phyloP scores from a whole-genome alignment of 2,888 invertebrate genomes.

The Hedya salicella region DNA sequence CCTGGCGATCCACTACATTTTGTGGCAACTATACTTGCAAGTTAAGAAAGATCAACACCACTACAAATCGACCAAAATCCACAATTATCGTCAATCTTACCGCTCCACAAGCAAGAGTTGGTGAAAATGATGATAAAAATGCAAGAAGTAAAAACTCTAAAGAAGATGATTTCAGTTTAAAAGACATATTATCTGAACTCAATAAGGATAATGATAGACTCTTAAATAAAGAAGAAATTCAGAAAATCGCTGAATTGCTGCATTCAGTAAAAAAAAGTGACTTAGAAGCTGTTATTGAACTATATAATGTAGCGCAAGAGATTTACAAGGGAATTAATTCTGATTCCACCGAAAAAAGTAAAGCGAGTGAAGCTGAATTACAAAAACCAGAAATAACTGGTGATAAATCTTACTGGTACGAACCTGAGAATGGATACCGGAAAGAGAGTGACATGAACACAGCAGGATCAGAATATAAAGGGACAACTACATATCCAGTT shows the following conservation, averaged over 20 bases:
- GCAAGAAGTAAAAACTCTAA: not conserved
- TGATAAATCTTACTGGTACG: constrained; percentile 61
- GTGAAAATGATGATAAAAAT: not conserved
- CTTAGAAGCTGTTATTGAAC: constrained; percentile 73
- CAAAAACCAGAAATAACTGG: constrained; percentile 3
- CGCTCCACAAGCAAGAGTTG: constrained; percentile 28
- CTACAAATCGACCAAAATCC: constrained; percentile 52
- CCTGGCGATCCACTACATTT: constrained; percentile 73
- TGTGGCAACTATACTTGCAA: constrained; percentile 80
- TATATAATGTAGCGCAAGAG: constrained; percentile 76
- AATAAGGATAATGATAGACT: constrained; percentile 60
- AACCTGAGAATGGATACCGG: constrained; percentile 52
- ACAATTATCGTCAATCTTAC: constrained; percentile 53
- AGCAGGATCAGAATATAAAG: constrained; percentile 48
- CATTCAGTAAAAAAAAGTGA: constrained; percentile 74
- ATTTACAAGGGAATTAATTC: constrained; percentile 70
- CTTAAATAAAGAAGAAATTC: constrained; percentile 70
- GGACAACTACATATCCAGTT: constrained; percentile 40
- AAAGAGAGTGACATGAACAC: constrained; percentile 51
- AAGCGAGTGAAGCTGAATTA: not conserved
- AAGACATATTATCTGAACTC: constrained; percentile 23
- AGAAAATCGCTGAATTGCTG: constrained; percentile 65
- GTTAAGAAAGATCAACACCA: constrained; percentile 58
- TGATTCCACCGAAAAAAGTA: not conserved
- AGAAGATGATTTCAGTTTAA: not conserved